Conservation (phyloP, 2,113 vertebrate species). For the Pituophis catenifer region DNA sequence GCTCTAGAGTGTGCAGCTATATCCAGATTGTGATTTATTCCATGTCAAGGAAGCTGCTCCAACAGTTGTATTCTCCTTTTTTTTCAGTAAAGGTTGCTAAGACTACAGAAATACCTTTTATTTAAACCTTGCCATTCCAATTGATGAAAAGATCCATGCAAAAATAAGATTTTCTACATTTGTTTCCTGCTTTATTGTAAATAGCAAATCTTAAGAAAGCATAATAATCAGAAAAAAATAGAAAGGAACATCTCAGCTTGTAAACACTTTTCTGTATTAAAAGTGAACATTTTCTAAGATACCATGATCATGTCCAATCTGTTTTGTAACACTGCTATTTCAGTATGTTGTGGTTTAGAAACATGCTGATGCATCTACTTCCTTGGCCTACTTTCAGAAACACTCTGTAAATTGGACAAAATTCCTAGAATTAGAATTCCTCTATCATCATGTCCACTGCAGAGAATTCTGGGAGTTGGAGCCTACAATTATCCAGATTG, state of each 20-base stretch:
- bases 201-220: not conserved
- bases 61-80: not conserved
- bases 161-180: not conserved
- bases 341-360: not conserved
- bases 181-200: not conserved
- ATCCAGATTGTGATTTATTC: not conserved
- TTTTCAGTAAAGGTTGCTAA: not conserved
- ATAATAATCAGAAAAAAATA: not conserved
- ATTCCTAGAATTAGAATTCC: not conserved
- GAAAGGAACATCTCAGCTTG: not conserved
- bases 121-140: not conserved
- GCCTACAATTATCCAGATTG: not conserved
- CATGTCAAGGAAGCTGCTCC: not conserved
- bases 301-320: not conserved
- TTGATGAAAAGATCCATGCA: not conserved
- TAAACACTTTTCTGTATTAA: not conserved
- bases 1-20: not conserved
- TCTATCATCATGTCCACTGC: not conserved
- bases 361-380: not conserved
- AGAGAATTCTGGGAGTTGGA: not conserved
- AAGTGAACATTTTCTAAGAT: not conserved
- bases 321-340: not conserved
- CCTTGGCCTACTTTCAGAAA: not conserved
- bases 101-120: not conserved
- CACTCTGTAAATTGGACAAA: not conserved